Percentiles rank a stretch among this genome's conserved stretches.
phyloP scores from a whole-genome alignment of 1,140 invertebrate genomes.

The Bathynomus jamesi region DNA sequence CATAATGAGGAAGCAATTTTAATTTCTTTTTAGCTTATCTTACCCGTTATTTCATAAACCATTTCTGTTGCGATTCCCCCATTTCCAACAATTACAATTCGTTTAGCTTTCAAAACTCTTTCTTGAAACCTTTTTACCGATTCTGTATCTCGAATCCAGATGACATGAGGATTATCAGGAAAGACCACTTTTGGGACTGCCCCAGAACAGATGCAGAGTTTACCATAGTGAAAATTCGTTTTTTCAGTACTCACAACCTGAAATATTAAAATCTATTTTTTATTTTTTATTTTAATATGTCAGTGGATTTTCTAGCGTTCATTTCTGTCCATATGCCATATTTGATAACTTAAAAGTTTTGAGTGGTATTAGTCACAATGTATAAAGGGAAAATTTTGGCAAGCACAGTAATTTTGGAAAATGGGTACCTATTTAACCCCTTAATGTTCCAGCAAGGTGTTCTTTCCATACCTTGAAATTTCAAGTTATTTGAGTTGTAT shows the following conservation, averaged over 20 bases:
- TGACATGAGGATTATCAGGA: conserved; percentile 54
- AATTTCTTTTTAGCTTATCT: conserved; percentile 10
- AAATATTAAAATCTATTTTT: too few species aligned
- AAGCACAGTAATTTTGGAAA: too few species aligned
- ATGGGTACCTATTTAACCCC: too few species aligned
- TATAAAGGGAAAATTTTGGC: too few species aligned
- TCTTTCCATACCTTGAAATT: too few species aligned
- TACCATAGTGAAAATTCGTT: conserved; percentile 57
- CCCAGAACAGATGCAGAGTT: conserved; percentile 84
- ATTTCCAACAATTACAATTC: conserved; percentile 83
- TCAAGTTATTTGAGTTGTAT: too few species aligned
- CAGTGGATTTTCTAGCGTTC: too few species aligned
- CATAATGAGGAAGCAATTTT: not conserved
- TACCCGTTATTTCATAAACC: conserved; percentile 48
- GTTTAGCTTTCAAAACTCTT: conserved; percentile 56
- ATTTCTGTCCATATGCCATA: too few species aligned
- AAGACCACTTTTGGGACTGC: conserved; percentile 70
- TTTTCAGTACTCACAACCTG: not conserved
- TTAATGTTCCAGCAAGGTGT: too few species aligned
- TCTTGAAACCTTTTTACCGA: conserved; percentile 73
- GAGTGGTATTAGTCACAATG: too few species aligned
- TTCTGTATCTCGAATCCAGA: conserved; percentile 92
- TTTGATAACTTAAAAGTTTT: too few species aligned
- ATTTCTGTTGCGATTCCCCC: conserved; percentile 96
- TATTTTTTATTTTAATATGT: too few species aligned